These are phyloP conservation scores for Bos indicus DNA, from an alignment of 2,113 vertebrate genomes.

Conservation along the genomic window DNA sequence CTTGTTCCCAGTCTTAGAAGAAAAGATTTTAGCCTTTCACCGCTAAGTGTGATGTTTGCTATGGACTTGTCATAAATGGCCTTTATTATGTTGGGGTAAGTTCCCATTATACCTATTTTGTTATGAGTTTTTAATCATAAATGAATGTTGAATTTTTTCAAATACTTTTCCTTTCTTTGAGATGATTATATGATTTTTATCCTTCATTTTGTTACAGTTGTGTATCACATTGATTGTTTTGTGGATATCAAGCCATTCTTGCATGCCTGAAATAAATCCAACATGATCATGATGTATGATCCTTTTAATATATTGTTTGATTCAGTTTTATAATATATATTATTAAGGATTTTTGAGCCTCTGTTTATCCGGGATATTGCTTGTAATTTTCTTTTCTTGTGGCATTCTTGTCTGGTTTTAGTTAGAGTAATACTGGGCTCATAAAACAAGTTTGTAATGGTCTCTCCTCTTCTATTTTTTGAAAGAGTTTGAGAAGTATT, in stretches of 20 bases:
- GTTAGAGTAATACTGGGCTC: neutral
- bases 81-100: neutral
- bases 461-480: neutral
- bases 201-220: neutral
- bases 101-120: neutral
- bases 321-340: neutral
- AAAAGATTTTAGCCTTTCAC: neutral
- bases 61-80: neutral
- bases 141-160: neutral
- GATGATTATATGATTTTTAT: neutral
- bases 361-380: neutral
- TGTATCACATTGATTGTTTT: neutral
- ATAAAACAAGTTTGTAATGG: neutral
- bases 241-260: neutral
- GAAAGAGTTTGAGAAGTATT: neutral
- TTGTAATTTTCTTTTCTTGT: neutral
- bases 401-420: neutral
- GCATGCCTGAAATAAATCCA: neutral
- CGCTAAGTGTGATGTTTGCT: neutral
- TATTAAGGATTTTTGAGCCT: neutral
- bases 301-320: neutral
- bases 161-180: neutral
- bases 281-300: neutral
- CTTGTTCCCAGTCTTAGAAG: neutral
- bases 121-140: neutral